Evolutionary conservation across 2,113 vertebrate genomes (phyloP).

Genomic region (Uria aalge): DNA sequence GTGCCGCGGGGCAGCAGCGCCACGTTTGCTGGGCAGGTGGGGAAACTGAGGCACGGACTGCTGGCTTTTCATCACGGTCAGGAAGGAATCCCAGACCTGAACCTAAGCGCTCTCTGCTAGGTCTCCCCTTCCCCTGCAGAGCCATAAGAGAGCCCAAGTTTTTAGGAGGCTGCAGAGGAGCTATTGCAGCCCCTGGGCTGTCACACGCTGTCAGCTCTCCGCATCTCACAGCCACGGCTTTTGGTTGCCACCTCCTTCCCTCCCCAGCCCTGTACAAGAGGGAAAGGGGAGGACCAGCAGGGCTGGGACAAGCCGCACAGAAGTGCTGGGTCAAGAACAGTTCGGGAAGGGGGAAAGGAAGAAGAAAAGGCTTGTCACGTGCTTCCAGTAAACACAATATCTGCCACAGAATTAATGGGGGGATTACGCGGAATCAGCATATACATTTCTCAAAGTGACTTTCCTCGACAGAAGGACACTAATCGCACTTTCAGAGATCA

Average conservation of each 20-base stretch:
- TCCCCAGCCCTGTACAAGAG: neutral
- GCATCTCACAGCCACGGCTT: neutral
- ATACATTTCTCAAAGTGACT: neutral
- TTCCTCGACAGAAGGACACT: slow-evolving; percentile 22
- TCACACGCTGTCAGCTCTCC: accelerated
- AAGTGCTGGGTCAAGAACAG: neutral
- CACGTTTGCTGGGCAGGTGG: neutral
- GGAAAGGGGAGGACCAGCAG: neutral
- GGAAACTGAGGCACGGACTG: neutral
- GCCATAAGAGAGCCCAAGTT: neutral
- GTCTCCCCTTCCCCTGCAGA: neutral
- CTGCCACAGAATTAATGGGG: neutral
- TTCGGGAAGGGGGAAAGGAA: neutral
- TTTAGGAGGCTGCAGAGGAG: neutral
- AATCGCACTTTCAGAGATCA: slow-evolving; percentile 24
- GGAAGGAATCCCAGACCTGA: neutral
- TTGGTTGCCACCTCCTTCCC: neutral
- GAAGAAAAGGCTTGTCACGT: neutral
- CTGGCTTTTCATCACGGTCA: neutral
- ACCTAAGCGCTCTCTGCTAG: neutral
- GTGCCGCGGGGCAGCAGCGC: neutral
- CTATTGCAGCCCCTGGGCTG: neutral
- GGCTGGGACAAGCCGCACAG: neutral
- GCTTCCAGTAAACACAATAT: neutral
- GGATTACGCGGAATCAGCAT: slow-evolving; percentile 16